These are phyloP conservation scores for Tetranychus urticae DNA, from an alignment of 1,140 invertebrate species.

Conservation along the genomic window DNA sequence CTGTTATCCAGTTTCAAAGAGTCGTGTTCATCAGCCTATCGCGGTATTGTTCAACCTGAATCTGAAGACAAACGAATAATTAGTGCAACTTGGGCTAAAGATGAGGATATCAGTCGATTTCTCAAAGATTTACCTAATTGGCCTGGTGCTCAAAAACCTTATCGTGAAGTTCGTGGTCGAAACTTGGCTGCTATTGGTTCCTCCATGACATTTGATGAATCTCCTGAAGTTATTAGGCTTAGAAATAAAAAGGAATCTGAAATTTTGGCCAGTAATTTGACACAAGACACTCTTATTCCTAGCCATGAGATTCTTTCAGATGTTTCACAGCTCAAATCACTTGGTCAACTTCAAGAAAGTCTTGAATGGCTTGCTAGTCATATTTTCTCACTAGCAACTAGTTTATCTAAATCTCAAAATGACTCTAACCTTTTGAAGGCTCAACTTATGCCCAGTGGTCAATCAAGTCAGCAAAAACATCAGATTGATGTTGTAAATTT, in stretches of 20 bases:
- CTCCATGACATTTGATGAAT: constrained; percentile 17
- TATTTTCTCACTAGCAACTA: constrained; percentile 18
- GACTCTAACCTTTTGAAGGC: background rate
- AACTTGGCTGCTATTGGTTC: background rate
- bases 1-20: constrained; percentile 45
- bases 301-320: constrained; percentile 58
- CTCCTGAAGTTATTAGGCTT: constrained; percentile 45
- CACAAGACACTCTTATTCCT: constrained; percentile 49
- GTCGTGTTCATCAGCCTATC: constrained; percentile 45
- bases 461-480: too few species aligned
- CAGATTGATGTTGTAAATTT: background rate
- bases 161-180: too few species aligned
- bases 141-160: constrained; percentile 27
- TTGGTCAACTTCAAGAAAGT: constrained; percentile 73
- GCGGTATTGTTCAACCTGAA: constrained; percentile 19
- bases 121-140: constrained; percentile 62
- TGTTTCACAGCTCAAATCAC: constrained; percentile 43
- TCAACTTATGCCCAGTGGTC: background rate
- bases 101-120: constrained; percentile 77
- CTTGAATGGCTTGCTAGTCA: constrained; percentile 48
- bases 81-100: constrained; percentile 71
- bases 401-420: constrained; percentile 14
- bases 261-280: constrained; percentile 63
- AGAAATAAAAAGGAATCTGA: constrained; percentile 68
- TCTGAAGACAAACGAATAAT: constrained; percentile 35